Base-by-base conservation (phyloP, 2,888 invertebrate genomes). In the Aleiodes testaceus region DNA sequence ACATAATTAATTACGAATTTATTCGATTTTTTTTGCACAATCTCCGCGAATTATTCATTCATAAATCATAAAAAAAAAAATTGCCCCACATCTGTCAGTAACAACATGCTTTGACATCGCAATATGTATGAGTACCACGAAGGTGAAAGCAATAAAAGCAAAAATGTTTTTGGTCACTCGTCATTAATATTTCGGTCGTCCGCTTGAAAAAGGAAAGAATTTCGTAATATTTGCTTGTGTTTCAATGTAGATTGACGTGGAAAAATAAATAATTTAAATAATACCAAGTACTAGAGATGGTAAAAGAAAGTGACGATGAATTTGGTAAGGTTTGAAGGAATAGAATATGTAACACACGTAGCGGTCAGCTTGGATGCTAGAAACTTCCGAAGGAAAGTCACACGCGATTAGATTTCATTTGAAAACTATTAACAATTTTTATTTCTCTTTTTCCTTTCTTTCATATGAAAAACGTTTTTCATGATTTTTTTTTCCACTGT, bases 391-490 rank as follows among this genome's bases (percentile, higher is more conserved):
- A 44, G 44, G 63, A 63, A 63, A 63, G 63, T 63, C 20, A 22
- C 44, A 36, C 6, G 16, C 45, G 12, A 63, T 63, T 22, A 22
- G 18, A 47, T 47, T 45, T 44, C 45, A 45, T 18, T 63, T 20
- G 63, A 63, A 63, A 44, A 44, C 44, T 20, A 47, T 63, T 45
- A 22, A 45, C 18, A 63, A 36, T 16, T 59, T 16, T 16, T 14
- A 1, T 11, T 72, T 72, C 44, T 36, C 47, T n/a, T 5, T 18
- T 66, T 36, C 12, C 44, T n/a, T 14, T 42, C 14, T 7, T 50
- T 61, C 7, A 66, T 11, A 18, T 72, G 36, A 74, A 74, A n/a
- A 74, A 73, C 59, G 72, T 16, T 12, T 14, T 1, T n/a, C 68
- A 30, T n/a, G n/a, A n/a, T 11, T 16, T 66, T 30, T 20, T 44